A percentile compares a stretch with the other conserved stretches of the same genome.
Evolutionary conservation across 2,888 invertebrate genomes (phyloP).

Genomic region (Luffia ferchaultella): DNA sequence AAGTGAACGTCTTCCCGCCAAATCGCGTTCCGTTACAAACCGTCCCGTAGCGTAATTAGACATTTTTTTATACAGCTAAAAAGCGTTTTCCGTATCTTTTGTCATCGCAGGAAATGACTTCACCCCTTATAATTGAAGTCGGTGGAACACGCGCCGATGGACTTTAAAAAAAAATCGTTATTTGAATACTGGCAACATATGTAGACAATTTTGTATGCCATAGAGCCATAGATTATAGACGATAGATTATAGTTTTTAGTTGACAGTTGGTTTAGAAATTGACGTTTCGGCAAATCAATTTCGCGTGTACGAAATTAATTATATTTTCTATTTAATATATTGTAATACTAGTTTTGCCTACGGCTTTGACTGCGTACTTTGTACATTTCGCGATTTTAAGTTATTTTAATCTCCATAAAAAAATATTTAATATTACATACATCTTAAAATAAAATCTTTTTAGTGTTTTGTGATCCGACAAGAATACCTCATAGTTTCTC

Average conservation of each 20-base stretch:
- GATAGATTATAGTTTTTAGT: too few relatives aligned
- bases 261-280: not conserved
- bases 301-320: too few relatives aligned
- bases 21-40: conserved; percentile 3
- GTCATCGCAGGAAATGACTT: conserved; percentile 53
- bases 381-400: too few relatives aligned
- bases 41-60: not conserved
- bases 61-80: conserved; percentile 2
- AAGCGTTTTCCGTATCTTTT: conserved; percentile 36
- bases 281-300: too few relatives aligned
- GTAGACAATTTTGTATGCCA: not conserved
- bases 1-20: conserved; percentile 1
- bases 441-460: too few relatives aligned
- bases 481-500: too few relatives aligned
- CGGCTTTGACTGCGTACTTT: too few relatives aligned
- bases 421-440: too few relatives aligned
- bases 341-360: too few relatives aligned
- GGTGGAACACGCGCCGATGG: not conserved
- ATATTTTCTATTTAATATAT: too few relatives aligned
- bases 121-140: conserved; percentile 34
- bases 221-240: not conserved
- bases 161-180: not conserved
- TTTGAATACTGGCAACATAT: not conserved
- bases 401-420: too few relatives aligned
- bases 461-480: too few relatives aligned